phyloP scores from a whole-genome alignment of 1,140 invertebrate genomes.

The Scaptomyza hsui region DNA sequence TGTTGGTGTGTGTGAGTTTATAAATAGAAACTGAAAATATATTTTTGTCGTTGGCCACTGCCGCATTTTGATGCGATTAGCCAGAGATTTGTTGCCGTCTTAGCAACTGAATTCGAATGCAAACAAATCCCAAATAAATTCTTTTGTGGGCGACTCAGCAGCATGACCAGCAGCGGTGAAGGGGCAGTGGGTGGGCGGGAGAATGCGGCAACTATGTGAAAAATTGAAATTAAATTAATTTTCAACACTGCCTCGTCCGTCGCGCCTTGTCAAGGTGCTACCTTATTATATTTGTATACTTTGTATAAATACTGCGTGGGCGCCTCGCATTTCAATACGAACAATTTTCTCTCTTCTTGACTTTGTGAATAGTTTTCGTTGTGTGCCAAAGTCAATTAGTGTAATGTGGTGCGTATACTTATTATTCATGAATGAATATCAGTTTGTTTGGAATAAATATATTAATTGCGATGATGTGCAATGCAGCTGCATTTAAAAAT shows the following conservation, averaged over 20 bases:
- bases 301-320: neutral
- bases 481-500: slow-evolving; percentile 4
- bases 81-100: slow-evolving; percentile 66
- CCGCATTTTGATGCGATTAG: slow-evolving; percentile 66
- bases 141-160: neutral
- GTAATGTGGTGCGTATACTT: neutral
- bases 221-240: slow-evolving; percentile 48
- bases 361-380: neutral
- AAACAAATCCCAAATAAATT: slow-evolving; percentile 44
- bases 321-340: neutral
- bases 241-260: slow-evolving; percentile 3
- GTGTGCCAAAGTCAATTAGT: slow-evolving; percentile 8
- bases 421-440: slow-evolving; percentile 6
- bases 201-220: slow-evolving; percentile 15
- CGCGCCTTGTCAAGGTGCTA: slow-evolving; percentile 8
- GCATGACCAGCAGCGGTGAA: neutral
- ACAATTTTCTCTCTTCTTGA: neutral
- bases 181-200: neutral
- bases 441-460: slow-evolving; percentile 10
- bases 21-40: slow-evolving; percentile 42
- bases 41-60: slow-evolving; percentile 50
- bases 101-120: slow-evolving; percentile 47
- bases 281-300: neutral
- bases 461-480: slow-evolving; percentile 8
- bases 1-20: slow-evolving; percentile 23